Evolutionary conservation across 2,113 vertebrate species (phyloP).

Genomic region (Genyomyrus donnyi): DNA sequence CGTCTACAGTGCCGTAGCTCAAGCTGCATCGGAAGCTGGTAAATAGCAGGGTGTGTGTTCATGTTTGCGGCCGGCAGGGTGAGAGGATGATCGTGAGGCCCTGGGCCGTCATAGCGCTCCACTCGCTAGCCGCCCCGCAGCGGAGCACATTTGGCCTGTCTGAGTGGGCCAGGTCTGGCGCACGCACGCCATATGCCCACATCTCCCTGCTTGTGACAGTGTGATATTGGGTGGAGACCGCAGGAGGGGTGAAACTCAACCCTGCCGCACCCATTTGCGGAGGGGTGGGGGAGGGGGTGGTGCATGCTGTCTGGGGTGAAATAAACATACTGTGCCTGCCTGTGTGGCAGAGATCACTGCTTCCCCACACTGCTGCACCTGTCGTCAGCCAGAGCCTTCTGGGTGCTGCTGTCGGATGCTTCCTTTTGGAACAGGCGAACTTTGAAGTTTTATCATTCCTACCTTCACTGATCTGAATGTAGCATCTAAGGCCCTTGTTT

Average conservation of each 20-base stretch:
- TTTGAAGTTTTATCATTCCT: not conserved
- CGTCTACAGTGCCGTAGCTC: not conserved
- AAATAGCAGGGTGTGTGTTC: not conserved
- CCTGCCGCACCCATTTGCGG: conserved; percentile 34
- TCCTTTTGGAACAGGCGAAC: not conserved
- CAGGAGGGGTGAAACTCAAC: conserved; percentile 47
- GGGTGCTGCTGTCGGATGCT: not conserved
- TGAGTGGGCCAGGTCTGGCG: conserved; percentile 28
- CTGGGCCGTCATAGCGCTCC: conserved; percentile 18
- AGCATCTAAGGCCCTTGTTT: not conserved
- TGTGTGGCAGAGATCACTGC: conserved; percentile 32
- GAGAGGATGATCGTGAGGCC: conserved; percentile 16
- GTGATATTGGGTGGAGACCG: conserved; percentile 64
- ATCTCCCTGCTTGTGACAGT: conserved; percentile 26
- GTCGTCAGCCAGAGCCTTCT: conserved; percentile 12
- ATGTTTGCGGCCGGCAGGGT: not conserved
- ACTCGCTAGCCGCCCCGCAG: conserved; percentile 40
- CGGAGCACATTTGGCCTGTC: conserved; percentile 33
- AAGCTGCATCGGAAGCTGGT: not conserved
- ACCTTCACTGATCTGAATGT: not conserved
- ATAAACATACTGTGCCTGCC: conserved; percentile 50
- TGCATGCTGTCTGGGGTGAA: conserved; percentile 30
- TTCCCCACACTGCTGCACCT: conserved; percentile 32
- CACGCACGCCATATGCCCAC: not conserved
- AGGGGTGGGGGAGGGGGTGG: conserved; percentile 15